Conservation (phyloP, 2,113 vertebrate species). For the Pithys albifrons region DNA sequence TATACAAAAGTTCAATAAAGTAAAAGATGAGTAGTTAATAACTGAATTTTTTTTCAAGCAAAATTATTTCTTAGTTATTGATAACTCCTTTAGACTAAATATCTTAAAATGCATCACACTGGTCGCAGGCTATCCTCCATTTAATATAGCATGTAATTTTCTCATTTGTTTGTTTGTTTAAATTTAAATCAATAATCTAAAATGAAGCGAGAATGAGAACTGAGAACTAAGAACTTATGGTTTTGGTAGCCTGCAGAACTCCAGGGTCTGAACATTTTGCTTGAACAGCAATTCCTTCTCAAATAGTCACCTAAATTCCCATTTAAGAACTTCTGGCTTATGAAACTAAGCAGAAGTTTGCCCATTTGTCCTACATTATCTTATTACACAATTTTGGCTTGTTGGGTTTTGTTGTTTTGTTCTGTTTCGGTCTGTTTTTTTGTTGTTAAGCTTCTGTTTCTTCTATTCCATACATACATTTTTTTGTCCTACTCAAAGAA, state of each 20-base stretch:
- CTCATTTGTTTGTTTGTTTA: rapidly evolving
- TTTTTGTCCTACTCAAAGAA: not conserved
- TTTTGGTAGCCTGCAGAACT: not conserved
- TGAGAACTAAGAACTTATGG: not conserved
- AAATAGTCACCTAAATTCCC: not conserved
- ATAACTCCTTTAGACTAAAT: not conserved
- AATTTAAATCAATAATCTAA: not conserved
- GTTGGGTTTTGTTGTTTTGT: not conserved
- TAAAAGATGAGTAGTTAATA: not conserved
- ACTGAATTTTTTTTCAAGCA: not conserved
- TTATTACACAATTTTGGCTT: not conserved
- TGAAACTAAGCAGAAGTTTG: not conserved
- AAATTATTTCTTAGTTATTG: not conserved
- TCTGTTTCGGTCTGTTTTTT: not conserved
- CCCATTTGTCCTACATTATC: not conserved
- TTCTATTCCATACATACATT: not conserved
- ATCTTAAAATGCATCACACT: not conserved
- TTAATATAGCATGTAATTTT: not conserved
- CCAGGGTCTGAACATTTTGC: not conserved
- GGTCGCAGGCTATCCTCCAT: not conserved
- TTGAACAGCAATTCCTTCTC: not conserved
- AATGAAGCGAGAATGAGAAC: not conserved
- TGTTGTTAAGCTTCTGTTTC: not conserved
- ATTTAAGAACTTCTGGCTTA: not conserved
- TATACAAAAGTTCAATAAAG: not conserved